These are phyloP conservation scores for Peromyscus leucopus DNA, from an alignment of 2,113 vertebrate species.

Conservation along the genomic window DNA sequence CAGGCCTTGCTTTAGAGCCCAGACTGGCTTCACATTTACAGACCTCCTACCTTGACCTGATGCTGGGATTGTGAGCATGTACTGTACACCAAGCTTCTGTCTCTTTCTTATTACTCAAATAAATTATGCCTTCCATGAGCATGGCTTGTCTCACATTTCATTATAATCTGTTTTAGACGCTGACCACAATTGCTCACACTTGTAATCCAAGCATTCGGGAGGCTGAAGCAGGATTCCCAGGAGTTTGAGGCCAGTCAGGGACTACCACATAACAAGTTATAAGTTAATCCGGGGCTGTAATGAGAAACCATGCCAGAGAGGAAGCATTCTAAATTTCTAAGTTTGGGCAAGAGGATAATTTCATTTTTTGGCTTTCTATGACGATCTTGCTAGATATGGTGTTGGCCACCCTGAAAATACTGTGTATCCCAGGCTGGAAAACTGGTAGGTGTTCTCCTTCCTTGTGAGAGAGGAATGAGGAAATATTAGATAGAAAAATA, in stretches of 20 bases:
- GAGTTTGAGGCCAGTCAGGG: background rate
- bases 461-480: too few relatives aligned
- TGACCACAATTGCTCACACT: background rate
- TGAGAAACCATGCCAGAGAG: background rate
- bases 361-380: background rate
- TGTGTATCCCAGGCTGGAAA: background rate
- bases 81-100: background rate
- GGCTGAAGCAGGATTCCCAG: background rate
- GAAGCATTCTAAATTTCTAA: background rate
- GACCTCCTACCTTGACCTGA: background rate
- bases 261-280: background rate
- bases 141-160: background rate
- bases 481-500: too few relatives aligned
- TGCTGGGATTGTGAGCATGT: background rate
- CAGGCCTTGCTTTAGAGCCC: background rate
- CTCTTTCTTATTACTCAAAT: slow-evolving; percentile 7
- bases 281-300: background rate
- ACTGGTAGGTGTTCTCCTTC: background rate
- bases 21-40: background rate
- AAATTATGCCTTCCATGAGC: background rate
- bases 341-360: background rate
- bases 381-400: background rate
- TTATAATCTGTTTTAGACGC: background rate
- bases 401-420: background rate
- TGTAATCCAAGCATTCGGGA: background rate